These are phyloP conservation scores for Scolopax mira DNA, from an alignment of 2,113 vertebrate species.

Conservation along the genomic window DNA sequence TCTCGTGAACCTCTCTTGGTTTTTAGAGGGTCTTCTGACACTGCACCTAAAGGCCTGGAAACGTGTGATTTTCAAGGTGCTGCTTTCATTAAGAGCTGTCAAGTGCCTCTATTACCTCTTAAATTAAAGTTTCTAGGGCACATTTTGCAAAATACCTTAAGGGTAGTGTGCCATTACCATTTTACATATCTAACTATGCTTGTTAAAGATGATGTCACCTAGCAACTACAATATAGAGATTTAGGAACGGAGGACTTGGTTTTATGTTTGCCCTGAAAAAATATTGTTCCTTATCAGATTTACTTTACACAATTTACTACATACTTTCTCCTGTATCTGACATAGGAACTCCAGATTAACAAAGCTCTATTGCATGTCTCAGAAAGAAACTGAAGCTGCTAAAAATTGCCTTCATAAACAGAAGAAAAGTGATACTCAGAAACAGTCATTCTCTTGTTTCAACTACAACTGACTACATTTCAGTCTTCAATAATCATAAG, in stretches of 20 bases:
- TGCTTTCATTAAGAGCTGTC: not conserved
- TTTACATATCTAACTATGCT: not conserved
- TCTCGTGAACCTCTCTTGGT: not conserved
- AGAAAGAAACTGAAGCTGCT: not conserved
- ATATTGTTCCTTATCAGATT: not conserved
- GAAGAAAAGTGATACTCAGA: not conserved
- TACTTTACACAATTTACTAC: not conserved
- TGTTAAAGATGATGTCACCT: not conserved
- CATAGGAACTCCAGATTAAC: not conserved
- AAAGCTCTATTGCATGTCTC: not conserved
- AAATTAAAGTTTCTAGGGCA: not conserved
- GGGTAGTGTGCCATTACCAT: not conserved
- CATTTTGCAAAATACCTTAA: not conserved
- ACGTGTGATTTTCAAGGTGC: conserved; percentile 1
- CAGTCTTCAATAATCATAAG: not conserved
- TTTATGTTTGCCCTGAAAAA: not conserved
- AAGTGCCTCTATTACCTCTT: not conserved
- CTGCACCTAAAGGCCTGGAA: not conserved
- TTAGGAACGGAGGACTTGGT: not conserved
- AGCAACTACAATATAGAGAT: not conserved
- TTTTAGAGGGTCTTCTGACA: not conserved
- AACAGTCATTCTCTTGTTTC: not conserved
- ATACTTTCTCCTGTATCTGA: not conserved
- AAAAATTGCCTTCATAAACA: not conserved
- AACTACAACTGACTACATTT: not conserved